Conservation (phyloP, 2,797 vertebrate genomes). For the Eulemur rubriventer region DNA sequence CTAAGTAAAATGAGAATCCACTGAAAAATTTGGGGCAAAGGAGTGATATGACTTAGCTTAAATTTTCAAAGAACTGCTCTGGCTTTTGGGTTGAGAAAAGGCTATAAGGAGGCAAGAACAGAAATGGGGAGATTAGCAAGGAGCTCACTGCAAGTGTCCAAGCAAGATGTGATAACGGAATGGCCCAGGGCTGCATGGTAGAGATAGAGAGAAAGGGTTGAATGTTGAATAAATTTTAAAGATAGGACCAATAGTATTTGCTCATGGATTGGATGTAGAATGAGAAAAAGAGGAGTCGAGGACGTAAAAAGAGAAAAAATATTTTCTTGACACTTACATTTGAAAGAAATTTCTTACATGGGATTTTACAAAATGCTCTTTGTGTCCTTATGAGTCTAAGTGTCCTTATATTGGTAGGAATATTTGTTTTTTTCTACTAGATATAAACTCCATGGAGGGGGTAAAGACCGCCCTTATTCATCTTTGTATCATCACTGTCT, state of each 20-base stretch:
- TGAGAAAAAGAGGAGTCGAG: neutral
- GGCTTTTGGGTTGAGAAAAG: neutral
- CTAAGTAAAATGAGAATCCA: neutral
- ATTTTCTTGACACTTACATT: neutral
- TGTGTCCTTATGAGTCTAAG: neutral
- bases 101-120: neutral
- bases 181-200: neutral
- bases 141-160: neutral
- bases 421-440: neutral
- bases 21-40: neutral
- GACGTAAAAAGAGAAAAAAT: neutral
- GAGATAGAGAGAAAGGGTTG: neutral
- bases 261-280: neutral
- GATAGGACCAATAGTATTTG: neutral
- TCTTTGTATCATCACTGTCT: neutral
- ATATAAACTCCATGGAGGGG: neutral
- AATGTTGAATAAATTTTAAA: neutral
- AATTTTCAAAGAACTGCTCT: neutral
- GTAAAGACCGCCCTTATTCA: neutral
- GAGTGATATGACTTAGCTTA: neutral
- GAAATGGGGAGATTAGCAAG: neutral
- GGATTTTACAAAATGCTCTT: neutral
- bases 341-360: neutral
- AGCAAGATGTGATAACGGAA: neutral
- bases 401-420: neutral